Evolutionary conservation across 2,797 vertebrate species (phyloP).

Genomic region (Onychomys leucogaster): DNA sequence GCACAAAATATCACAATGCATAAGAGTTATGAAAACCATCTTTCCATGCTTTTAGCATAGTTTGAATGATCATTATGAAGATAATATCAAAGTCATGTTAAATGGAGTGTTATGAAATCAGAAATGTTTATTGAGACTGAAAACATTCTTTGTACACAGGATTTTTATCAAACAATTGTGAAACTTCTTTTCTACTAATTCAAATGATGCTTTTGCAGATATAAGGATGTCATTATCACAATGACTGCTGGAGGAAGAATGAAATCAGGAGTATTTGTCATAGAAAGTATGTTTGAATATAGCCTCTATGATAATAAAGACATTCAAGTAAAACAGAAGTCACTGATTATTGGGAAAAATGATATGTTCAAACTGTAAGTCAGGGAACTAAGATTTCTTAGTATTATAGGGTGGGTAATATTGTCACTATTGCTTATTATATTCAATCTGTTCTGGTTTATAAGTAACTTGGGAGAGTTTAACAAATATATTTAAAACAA

Average conservation of each 20-base stretch:
- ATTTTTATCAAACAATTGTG: neutral
- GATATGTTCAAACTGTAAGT: neutral
- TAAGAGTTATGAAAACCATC: neutral
- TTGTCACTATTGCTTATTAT: neutral
- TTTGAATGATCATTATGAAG: neutral
- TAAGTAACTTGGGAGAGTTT: neutral
- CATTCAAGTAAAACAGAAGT: neutral
- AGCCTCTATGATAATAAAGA: neutral
- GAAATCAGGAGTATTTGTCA: neutral
- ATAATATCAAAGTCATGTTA: neutral
- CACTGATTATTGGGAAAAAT: conserved; percentile 1
- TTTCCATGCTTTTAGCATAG: neutral
- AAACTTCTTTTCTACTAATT: neutral
- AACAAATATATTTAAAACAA: neutral
- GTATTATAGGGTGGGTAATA: neutral
- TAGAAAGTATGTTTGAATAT: neutral
- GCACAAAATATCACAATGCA: neutral
- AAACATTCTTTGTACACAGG: neutral
- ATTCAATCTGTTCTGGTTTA: neutral
- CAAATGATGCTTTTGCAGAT: neutral
- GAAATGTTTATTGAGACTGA: neutral
- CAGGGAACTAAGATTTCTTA: neutral
- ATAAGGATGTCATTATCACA: neutral
- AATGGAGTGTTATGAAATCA: neutral
- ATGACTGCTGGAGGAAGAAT: neutral